phyloP scores from a whole-genome alignment of 64 coral and sea anemone species.

The Stylophora pistillata region DNA sequence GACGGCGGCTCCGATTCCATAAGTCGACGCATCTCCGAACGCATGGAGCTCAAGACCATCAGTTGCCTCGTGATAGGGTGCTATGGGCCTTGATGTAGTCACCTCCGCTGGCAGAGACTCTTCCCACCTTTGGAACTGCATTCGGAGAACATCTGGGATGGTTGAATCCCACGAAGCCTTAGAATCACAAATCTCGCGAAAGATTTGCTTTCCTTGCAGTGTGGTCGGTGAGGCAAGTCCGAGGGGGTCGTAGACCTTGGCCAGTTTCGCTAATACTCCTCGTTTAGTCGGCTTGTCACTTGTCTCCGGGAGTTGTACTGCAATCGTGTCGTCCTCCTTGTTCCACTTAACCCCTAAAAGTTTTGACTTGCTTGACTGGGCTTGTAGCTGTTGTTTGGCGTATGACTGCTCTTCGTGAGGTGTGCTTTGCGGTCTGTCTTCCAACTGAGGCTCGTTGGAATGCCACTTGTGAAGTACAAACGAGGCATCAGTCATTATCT shows the following conservation, averaged over 20 bases:
- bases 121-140: not conserved
- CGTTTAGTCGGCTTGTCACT: not conserved
- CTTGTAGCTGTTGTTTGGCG: conserved; percentile 47
- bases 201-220: conserved; percentile 33
- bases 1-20: conserved; percentile 4
- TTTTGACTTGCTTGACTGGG: conserved; percentile 40
- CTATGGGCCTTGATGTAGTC: too few relatives aligned
- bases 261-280: conserved; percentile 20
- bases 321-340: conserved; percentile 50
- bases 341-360: conserved; percentile 45
- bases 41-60: not conserved
- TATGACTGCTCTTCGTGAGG: conserved; percentile 13
- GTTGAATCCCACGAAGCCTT: conserved; percentile 14
- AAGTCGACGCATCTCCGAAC: not conserved
- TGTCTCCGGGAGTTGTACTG: conserved; percentile 9
- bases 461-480: conserved; percentile 61
- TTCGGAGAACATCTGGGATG: conserved; percentile 10
- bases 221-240: conserved; percentile 13
- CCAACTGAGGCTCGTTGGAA: conserved; percentile 22
- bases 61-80: too few relatives aligned
- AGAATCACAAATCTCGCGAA: not conserved
- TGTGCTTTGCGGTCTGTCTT: not conserved
- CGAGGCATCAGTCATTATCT: conserved; percentile 33
- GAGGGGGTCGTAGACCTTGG: conserved; percentile 39
- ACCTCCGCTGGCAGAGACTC: too few relatives aligned